Conservation (phyloP, 2,113 vertebrate genomes). For the Equus quagga region DNA sequence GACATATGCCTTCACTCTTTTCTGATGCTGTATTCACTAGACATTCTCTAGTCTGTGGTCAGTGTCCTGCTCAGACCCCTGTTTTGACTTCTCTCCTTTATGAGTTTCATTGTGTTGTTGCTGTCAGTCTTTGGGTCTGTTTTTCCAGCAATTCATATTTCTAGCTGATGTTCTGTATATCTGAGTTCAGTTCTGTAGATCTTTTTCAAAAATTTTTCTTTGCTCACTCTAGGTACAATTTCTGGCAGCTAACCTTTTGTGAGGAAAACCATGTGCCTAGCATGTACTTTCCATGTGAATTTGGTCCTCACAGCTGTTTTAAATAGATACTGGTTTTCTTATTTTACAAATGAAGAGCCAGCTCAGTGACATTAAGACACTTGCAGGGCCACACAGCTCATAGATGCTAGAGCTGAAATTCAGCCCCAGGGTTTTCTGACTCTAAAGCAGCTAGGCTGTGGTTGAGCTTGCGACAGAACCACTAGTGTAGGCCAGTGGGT, state of each 20-base stretch:
- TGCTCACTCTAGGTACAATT: neutral
- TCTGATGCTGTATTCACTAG: neutral
- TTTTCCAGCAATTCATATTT: neutral
- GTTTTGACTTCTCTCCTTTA: neutral
- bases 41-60: neutral
- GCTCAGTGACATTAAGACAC: neutral
- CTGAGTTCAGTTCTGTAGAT: neutral
- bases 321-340: neutral
- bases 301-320: neutral
- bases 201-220: neutral
- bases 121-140: neutral
- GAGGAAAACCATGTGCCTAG: neutral
- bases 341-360: neutral
- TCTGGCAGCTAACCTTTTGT: neutral
- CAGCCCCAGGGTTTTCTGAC: neutral
- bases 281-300: neutral
- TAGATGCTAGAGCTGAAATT: neutral
- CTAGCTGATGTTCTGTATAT: neutral
- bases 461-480: neutral
- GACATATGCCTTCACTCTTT: neutral
- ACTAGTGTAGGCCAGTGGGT: neutral
- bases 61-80: neutral
- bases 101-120: neutral
- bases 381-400: neutral
- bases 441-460: neutral